These are phyloP conservation scores for Elanoides forficatus DNA, from an alignment of 2,113 vertebrate species.

Conservation along the genomic window DNA sequence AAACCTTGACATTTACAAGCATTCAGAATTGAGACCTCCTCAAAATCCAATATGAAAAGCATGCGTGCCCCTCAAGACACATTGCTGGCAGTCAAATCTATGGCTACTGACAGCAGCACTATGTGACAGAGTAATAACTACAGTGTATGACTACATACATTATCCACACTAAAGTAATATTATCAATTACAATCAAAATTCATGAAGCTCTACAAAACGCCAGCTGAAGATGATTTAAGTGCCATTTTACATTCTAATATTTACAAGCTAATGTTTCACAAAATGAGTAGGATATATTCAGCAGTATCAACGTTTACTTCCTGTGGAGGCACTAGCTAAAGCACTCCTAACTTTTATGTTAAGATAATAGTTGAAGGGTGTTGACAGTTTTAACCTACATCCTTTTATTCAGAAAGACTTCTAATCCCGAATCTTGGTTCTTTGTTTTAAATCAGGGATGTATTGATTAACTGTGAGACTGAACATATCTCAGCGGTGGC, in stretches of 20 bases:
- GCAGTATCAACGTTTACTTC: background rate
- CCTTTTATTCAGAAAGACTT: constrained; percentile 74
- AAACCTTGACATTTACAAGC: background rate
- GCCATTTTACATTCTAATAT: constrained; percentile 22
- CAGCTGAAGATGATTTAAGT: constrained; percentile 4
- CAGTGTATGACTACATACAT: background rate
- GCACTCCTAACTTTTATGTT: background rate
- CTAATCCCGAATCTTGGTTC: constrained; percentile 65
- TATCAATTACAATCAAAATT: constrained; percentile 21
- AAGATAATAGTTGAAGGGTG: constrained; percentile 48
- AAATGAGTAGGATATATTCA: background rate
- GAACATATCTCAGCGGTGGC: constrained; percentile 64
- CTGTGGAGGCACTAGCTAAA: background rate
- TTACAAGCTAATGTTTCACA: constrained; percentile 12
- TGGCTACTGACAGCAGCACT: background rate
- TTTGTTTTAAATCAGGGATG: constrained; percentile 79
- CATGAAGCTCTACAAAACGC: background rate
- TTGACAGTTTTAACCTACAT: constrained; percentile 64
- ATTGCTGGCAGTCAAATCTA: background rate
- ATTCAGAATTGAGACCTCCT: background rate
- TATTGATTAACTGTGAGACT: constrained; percentile 75
- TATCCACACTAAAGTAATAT: constrained; percentile 10
- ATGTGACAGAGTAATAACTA: background rate
- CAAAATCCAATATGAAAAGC: background rate
- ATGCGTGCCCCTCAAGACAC: background rate